Conservation (phyloP, 2,888 invertebrate genomes). For the Leucozona laternaria region DNA sequence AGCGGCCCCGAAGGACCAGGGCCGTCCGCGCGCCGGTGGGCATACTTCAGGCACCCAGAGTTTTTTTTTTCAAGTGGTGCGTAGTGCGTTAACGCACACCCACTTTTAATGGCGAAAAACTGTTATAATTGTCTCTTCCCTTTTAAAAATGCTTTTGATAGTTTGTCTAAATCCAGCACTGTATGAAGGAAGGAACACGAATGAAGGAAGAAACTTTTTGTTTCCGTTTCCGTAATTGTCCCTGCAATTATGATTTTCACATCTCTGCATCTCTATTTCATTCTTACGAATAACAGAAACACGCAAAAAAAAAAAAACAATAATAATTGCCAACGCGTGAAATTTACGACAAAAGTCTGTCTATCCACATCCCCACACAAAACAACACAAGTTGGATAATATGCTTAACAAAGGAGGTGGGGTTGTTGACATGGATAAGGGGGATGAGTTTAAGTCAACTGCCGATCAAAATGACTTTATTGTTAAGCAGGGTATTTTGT, state of each 20-base stretch:
- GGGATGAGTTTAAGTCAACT: constrained; percentile 50
- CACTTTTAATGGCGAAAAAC: no score
- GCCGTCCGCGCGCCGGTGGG: no score
- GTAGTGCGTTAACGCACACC: no score
- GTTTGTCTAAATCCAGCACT: not conserved
- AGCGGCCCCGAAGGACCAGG: no score
- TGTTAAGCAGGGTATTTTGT: constrained; percentile 54
- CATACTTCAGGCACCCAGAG: no score
- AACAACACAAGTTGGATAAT: not conserved
- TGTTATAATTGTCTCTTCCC: no score
- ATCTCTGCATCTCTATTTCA: constrained; percentile 32
- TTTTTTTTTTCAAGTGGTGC: no score
- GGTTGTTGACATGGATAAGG: constrained; percentile 6
- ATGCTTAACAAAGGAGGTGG: not conserved
- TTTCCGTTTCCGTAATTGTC: constrained; percentile 74
- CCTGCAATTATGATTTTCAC: constrained; percentile 70
- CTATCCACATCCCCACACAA: not conserved
- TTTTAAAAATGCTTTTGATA: no score
- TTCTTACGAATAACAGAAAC: not conserved
- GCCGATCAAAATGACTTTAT: constrained; percentile 71
- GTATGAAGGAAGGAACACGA: not conserved
- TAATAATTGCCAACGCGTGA: constrained; percentile 68
- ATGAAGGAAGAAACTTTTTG: constrained; percentile 56
- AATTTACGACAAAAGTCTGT: constrained; percentile 67
- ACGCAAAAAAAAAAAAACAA: constrained; percentile 27